Evolutionary conservation across 2,113 vertebrate species (phyloP), one percentile per base, ranked within the genome.

Genomic region (Eurypyga helias): DNA sequence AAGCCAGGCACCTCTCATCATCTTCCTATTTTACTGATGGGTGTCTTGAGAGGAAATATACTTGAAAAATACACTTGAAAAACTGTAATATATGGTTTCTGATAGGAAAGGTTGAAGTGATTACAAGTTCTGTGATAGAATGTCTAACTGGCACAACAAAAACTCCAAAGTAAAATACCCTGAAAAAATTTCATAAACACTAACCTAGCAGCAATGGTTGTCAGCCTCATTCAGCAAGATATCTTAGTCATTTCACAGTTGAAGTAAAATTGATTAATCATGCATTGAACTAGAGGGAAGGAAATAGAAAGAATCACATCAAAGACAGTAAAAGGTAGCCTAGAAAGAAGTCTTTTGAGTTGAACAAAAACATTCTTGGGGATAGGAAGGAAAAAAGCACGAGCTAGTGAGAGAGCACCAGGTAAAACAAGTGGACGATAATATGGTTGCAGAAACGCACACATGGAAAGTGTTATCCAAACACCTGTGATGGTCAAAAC

Each of bases 111-210:
- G 15, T 51, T 65, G 62, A 85, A 72, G 60, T 0, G 3, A 92
- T 83, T 88, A 66, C 6, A 81, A 62, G 10, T 75, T 94, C 72
- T 89, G 55, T 48, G 64, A 88, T 7, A 54, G 60, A 95, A 28
- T 38, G n/a, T n/a, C 92, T 72, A 83, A 90, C 52, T 31, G 34
- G 18, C 16, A 76, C 15, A 80, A 77, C 11, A 76, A 76, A 94
- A 93, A 26, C 17, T 87, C 20, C 33, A 12, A 81, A 71, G 72
- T 88, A 91, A 92, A 96, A 94, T 54, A 96, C 52, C 73, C 84
- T 79, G 21, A 67, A 76, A 62, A 38, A 93, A 54, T 46, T 61
- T 83, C 21, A 33, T 87, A 52, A 60, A 91, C 31, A 26, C 66
- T 91, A 92, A 71, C 13, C 46, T 66, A 72, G 46, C 26, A 84